These are phyloP conservation scores for Sycobia sp. DNA, from an alignment of 1,140 invertebrate species.

Conservation along the genomic window DNA sequence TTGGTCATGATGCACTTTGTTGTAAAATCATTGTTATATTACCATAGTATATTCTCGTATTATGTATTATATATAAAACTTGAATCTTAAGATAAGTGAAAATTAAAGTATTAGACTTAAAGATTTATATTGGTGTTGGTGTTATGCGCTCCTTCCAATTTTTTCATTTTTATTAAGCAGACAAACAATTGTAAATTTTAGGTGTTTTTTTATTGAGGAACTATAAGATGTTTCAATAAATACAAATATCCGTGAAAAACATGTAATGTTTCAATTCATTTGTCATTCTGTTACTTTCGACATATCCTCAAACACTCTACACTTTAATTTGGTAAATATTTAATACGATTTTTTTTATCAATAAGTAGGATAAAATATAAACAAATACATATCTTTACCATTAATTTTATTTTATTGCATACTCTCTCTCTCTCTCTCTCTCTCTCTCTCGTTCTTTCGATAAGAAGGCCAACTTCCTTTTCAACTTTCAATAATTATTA, in stretches of 20 bases:
- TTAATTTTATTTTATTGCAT: slow-evolving; percentile 50
- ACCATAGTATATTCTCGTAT: slow-evolving; percentile 3
- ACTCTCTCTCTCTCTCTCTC: slow-evolving; percentile 12
- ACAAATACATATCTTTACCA: slow-evolving; percentile 51
- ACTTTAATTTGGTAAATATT: too few species aligned
- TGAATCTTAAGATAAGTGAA: neutral
- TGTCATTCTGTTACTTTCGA: slow-evolving; percentile 10
- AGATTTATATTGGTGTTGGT: neutral
- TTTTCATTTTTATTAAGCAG: slow-evolving; percentile 25
- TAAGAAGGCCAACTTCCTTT: too few species aligned
- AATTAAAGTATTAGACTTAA: slow-evolving; percentile 6
- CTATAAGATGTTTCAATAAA: slow-evolving; percentile 29
- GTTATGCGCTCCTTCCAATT: neutral
- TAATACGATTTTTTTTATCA: neutral
- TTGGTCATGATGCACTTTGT: neutral
- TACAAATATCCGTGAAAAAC: slow-evolving; percentile 31
- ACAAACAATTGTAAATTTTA: slow-evolving; percentile 29
- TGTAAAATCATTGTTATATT: slow-evolving; percentile 9
- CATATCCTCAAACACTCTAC: neutral
- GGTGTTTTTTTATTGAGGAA: slow-evolving; percentile 34
- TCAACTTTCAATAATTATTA: too few species aligned
- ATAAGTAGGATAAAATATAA: slow-evolving; percentile 13
- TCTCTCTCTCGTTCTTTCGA: too few species aligned
- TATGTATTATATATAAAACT: slow-evolving; percentile 11
- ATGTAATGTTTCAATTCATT: slow-evolving; percentile 18